Conservation (phyloP, 2,888 invertebrate species). For the Oxystoma pomonae region DNA sequence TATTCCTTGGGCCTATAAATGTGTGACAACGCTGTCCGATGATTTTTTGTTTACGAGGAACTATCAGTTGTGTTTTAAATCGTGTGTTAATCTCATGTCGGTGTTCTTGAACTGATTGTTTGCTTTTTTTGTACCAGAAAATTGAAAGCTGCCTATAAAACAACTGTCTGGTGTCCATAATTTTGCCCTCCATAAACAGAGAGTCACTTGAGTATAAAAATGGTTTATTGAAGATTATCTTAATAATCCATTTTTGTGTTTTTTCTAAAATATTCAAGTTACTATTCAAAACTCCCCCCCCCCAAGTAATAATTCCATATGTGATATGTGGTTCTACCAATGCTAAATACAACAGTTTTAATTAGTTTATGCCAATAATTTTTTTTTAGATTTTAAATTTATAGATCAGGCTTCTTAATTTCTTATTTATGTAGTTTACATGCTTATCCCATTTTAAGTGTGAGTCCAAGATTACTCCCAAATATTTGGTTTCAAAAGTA, state of each 20-base stretch:
- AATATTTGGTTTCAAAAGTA: neutral
- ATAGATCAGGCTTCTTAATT: neutral
- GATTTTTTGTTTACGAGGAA: neutral
- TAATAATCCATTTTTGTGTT: neutral
- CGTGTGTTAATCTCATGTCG: neutral
- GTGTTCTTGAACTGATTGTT: neutral
- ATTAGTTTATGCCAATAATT: neutral
- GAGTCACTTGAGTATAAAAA: neutral
- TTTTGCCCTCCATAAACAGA: neutral
- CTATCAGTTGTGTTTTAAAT: neutral
- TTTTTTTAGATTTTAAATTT: neutral
- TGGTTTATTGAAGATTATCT: neutral
- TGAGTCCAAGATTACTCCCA: neutral
- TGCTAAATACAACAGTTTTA: neutral
- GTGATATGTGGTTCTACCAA: neutral
- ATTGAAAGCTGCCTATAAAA: neutral
- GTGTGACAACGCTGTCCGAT: neutral
- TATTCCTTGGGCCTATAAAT: neutral
- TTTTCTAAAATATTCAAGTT: neutral
- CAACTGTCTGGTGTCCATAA: neutral
- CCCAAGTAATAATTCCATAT: neutral
- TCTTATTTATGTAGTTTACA: neutral
- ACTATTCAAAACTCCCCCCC: neutral
- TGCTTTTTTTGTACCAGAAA: neutral
- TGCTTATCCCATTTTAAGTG: neutral